Evolutionary conservation across 2,113 vertebrate species (phyloP), one percentile per base, ranked within the genome.

Genomic region (human (Homo sapiens)): DNA sequence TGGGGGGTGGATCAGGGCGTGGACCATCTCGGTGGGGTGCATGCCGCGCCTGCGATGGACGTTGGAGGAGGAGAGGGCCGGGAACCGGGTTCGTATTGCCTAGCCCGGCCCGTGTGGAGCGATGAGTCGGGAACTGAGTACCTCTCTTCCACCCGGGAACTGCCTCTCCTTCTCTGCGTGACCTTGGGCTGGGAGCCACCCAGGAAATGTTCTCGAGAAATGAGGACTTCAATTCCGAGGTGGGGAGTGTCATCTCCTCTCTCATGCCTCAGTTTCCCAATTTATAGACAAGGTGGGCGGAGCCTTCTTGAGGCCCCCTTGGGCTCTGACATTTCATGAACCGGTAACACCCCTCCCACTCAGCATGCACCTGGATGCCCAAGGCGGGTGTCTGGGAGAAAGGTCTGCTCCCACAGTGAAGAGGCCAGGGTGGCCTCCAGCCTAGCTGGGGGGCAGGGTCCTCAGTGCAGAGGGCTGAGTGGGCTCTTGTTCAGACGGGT

Each of bases 1-100:
- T 2, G 50, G 40, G 11, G 64, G 83, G 73, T 6, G 40, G 79
- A 55, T 84, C 78, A 70, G 94, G 92, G 95, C 82, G 92, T 72
- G 92, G 94, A 57, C 38, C 87, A 8, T 27, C 40, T 75, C 30
- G 70, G 43, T 22, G 84, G 43, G 95, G 94, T 35, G 84, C 68
- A 32, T 43, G 88, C 45, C 25, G 61, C 57, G 22, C n/a, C 72
- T 70, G 79, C 50, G 14, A 3, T 2, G 68, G 84, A 68, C 68
- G 70, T 66, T 94, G 13, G 4, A 35, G 66, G 40, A 52, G 61
- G 76, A 55, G 43, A 78, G 76, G 75, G 97, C 97, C 92, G 96
- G 98, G 98, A 97, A 96, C 93, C 70, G 30, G 97, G 98, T 96
- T 97, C 98, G 97, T 96, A 81, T 50, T 80, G 82, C 90, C 82